Evolutionary conservation across 2,797 vertebrate genomes (phyloP).

Genomic region (Pantherophis alleghaniensis): DNA sequence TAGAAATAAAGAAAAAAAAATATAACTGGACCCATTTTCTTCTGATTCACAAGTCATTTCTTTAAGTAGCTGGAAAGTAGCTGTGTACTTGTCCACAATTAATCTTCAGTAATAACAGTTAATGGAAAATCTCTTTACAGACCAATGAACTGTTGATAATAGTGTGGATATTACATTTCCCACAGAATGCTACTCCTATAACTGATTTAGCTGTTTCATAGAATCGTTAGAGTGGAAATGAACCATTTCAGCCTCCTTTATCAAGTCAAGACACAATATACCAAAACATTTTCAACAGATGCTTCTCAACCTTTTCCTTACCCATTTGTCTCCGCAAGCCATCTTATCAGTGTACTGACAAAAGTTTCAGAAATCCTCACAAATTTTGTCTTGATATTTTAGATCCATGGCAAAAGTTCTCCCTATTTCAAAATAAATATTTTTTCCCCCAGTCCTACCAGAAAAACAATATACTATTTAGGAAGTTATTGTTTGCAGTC

Average conservation of each 20-base stretch:
- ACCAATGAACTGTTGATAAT: constrained; percentile 38
- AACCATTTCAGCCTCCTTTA: constrained; percentile 14
- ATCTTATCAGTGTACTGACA: not conserved
- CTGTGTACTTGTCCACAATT: constrained; percentile 29
- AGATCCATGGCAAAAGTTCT: not conserved
- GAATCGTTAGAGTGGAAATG: constrained; percentile 20
- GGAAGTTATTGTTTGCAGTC: not conserved
- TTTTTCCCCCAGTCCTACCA: not conserved
- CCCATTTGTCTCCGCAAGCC: not conserved
- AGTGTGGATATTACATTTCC: constrained; percentile 38
- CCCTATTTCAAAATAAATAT: not conserved
- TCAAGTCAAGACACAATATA: constrained; percentile 13
- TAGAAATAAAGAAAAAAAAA: not conserved
- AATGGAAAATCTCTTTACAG: constrained; percentile 39
- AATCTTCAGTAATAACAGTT: constrained; percentile 36
- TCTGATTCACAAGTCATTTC: not conserved
- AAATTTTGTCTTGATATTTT: not conserved
- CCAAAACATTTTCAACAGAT: not conserved
- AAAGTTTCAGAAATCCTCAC: not conserved
- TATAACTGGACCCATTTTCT: not conserved
- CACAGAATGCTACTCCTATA: constrained; percentile 27
- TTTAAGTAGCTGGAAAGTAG: constrained; percentile 18
- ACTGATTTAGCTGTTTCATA: constrained; percentile 34
- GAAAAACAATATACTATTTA: not conserved
- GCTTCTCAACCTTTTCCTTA: not conserved